Evolutionary conservation across 2,797 vertebrate genomes (phyloP).

Genomic region (Coendou prehensilis): DNA sequence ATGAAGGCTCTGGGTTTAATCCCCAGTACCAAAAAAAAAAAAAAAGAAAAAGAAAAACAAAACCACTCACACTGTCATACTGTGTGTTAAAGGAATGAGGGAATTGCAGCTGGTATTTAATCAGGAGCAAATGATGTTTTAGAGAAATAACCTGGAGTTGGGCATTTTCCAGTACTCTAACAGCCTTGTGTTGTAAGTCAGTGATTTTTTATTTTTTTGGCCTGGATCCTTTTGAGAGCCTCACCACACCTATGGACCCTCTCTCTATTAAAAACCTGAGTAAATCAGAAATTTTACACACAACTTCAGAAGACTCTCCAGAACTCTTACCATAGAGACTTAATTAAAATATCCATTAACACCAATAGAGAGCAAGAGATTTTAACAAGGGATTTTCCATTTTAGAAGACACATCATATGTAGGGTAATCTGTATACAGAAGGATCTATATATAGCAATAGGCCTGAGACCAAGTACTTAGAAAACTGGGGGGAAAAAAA

Average conservation of each 20-base stretch:
- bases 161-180: neutral
- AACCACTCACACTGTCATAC: neutral
- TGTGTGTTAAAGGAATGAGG: neutral
- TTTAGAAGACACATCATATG: neutral
- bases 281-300: neutral
- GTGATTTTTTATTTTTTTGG: neutral
- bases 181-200: neutral
- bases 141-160: neutral
- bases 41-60: fast-evolving
- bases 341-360: neutral
- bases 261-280: slow-evolving; percentile 13
- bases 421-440: neutral
- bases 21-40: neutral
- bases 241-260: neutral
- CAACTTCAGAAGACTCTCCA: neutral
- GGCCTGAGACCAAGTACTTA: neutral
- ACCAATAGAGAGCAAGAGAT: neutral
- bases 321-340: neutral
- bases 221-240: neutral
- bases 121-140: neutral
- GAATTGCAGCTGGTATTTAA: neutral
- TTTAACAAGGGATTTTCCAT: neutral
- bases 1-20: neutral
- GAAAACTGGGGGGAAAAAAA: neutral
- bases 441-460: neutral